Evolutionary conservation across 2,113 vertebrate genomes (phyloP), one percentile per base, ranked within the genome.

Genomic region (Parus major): DNA sequence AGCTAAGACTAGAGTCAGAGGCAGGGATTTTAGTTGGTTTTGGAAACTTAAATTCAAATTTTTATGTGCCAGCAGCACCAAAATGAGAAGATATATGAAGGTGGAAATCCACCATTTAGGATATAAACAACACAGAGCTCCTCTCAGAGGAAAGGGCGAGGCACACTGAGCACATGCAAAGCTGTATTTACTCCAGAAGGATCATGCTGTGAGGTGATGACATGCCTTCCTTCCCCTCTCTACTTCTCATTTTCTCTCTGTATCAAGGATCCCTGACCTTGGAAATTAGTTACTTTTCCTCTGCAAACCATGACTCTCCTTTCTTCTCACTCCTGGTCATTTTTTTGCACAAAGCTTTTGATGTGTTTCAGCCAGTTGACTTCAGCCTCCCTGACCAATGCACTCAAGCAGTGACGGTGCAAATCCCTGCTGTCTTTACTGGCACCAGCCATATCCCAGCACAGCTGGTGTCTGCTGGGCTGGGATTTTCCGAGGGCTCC

Each of bases 181-280:
- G n/a, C 44, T 83, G 8, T 64, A 16, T 78, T 93, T 92, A 61
- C 41, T 64, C 69, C 33, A 33, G 41, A 56, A 52, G 31, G 41
- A 78, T 83, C 75, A 41, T 17, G 60, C 47, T 94, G 56, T 12
- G 4, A 39, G 31, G 7, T 75, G 85, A 60, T 92, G 91, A 80
- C 4, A 1, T 42, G 28, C 24, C 42, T 93, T 94, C 70, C 83
- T 91, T 87, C 81, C 73, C 18, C 35, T 84, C 53, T 79, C 50
- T 82, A 28, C 66, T 96, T 96, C 88, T 95, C 64, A 4, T 92
- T 96, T 96, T 93, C 56, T 86, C 31, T 70, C 64, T 49, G 6
- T 73, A 52, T 44, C 2, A 7, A 77, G 28, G 47, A 12, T 31
- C 7, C 12, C 12, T 4, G 10, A 52, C 46, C 39, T 63, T 15